phyloP scores from a whole-genome alignment of 2,888 invertebrate species.

The Teleogryllus oceanicus region DNA sequence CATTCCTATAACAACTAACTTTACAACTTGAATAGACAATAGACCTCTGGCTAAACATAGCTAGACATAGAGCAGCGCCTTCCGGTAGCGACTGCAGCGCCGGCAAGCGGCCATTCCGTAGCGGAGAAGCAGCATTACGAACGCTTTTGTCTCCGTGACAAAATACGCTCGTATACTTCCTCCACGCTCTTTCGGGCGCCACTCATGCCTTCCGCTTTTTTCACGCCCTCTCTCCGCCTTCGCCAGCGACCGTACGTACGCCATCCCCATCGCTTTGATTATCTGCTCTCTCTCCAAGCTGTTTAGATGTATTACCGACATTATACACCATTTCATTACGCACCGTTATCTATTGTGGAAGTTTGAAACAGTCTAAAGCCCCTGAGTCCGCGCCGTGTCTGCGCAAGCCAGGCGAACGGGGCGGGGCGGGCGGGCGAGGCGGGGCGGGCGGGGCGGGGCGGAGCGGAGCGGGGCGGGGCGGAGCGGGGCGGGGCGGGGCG shows the following conservation, averaged over 20 bases:
- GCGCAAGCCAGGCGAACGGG: no score
- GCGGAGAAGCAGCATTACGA: not conserved
- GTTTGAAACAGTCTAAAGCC: not conserved
- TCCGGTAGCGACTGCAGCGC: not conserved
- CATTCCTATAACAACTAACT: no score
- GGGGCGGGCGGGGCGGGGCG: no score
- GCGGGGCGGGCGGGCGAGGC: no score
- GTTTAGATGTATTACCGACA: conserved; percentile 9
- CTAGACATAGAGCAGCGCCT: not conserved
- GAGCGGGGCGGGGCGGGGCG: no score
- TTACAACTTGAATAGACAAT: no score
- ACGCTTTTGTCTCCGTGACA: conserved; percentile 1
- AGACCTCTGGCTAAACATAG: no score
- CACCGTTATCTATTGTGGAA: not conserved
- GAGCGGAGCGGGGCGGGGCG: no score
- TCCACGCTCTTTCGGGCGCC: not conserved
- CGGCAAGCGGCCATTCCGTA: not conserved
- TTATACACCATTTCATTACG: not conserved
- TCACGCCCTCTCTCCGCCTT: not conserved
- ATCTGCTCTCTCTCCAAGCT: conserved; percentile 4
- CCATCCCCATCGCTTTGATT: not conserved
- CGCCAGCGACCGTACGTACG: no score
- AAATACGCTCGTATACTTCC: not conserved
- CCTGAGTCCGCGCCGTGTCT: not conserved
- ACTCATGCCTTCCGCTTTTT: not conserved